Base-by-base conservation (phyloP, 2,113 vertebrate species). In the Channa argus region DNA sequence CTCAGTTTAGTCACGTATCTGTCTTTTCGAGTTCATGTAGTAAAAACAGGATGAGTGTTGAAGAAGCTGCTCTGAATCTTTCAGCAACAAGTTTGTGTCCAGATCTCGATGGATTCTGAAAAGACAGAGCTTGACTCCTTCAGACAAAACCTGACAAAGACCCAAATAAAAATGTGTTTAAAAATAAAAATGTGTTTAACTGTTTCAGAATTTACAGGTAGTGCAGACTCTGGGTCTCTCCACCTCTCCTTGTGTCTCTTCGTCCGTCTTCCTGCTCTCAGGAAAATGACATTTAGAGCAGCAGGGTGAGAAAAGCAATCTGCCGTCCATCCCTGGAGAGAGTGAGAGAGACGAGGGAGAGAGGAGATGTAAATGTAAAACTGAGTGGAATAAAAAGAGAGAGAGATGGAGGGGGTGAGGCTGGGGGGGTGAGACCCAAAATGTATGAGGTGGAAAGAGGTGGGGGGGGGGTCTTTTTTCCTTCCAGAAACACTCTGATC, bases 261-360 rank as follows among this genome's bases (percentile, higher is more conserved):
- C 12, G 1, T 34, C 34, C 24, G 46, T 13, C 7, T 8, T 7
- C 3, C 12, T 36, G 39, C 58, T 83, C 55, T 72, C 64, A 70
- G 77, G 63, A 84, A 84, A 81, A 86, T 86, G 77, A 86, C 86
- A 86, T 88, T 88, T 85, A 75, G 77, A 88, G 80, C 83, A 83
- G 83, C 70, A 73, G 80, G 80, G 83, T 86, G 83, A 88, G 83
- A 88, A 88, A 88, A 88, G 83, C 83, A 88, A 86, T 88, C 83
- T 88, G 77, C 71, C 38, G 34, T 51, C 13, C 41, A 45, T 83
- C 83, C 83, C 83, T 47, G 54, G 80, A 83, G 83, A 72, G 73
- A 33, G 15, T 7, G 68, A 9, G 47, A 3, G 12, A 53, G 2
- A 13, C 24, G n/a, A 44, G 15, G 6, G 15, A 7, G 14, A 4